These are phyloP conservation scores for Tangara arthus DNA, from an alignment of 2,797 vertebrate genomes.

Conservation along the genomic window DNA sequence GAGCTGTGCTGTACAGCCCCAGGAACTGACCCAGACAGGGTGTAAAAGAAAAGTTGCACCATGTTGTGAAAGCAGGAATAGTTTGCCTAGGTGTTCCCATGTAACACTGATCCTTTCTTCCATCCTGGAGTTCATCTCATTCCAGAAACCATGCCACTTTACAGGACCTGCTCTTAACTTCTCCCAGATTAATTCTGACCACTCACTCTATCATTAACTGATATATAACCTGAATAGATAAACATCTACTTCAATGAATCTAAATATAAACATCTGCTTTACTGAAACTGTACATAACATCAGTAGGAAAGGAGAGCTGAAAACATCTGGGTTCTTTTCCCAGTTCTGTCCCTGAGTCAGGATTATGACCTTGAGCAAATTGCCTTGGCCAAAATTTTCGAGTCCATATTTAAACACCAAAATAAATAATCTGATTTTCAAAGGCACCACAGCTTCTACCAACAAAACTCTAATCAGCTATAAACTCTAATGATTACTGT, in stretches of 20 bases:
- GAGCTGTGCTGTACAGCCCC: background rate
- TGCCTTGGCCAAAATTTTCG: constrained; percentile 1
- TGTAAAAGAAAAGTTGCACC: background rate
- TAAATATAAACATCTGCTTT: background rate
- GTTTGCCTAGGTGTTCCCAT: background rate
- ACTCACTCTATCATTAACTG: background rate
- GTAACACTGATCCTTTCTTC: background rate
- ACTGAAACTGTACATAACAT: background rate
- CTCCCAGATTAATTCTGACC: background rate
- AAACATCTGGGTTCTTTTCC: background rate
- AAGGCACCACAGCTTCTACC: background rate
- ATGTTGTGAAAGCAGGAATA: background rate
- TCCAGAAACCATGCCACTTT: background rate
- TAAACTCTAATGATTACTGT: background rate
- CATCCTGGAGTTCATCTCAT: background rate
- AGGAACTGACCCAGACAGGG: background rate
- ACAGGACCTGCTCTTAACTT: background rate
- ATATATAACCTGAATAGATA: background rate
- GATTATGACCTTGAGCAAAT: constrained; percentile 16
- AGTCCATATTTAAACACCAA: background rate
- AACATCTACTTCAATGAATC: background rate
- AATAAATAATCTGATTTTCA: constrained; percentile 10
- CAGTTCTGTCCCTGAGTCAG: background rate
- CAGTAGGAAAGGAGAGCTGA: background rate
- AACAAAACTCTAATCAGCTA: background rate